These are phyloP conservation scores for Diabrotica balteata DNA, from an alignment of 2,888 invertebrate species.

Conservation along the genomic window DNA sequence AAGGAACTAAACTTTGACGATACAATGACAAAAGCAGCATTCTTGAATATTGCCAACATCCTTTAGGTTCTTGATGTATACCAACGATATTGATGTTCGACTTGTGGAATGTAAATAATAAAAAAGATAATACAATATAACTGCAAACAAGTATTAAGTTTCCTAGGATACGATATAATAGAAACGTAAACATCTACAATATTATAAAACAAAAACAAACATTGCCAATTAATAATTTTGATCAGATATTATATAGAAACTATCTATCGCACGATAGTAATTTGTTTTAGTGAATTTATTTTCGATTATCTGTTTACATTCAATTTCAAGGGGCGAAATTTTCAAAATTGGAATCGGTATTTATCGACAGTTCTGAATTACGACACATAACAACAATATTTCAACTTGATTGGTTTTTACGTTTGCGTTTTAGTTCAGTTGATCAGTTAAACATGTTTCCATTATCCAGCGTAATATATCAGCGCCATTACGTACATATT, in stretches of 20 bases:
- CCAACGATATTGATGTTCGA: no score
- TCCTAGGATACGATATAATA: no score
- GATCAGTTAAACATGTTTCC: constrained; percentile 4
- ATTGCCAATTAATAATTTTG: constrained; percentile 4
- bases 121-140: no score
- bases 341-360: constrained; percentile 37
- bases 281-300: constrained; percentile 35
- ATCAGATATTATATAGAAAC: background rate
- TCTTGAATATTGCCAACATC: no score
- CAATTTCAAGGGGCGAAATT: constrained; percentile 34
- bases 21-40: no score
- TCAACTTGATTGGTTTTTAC: constrained; percentile 6
- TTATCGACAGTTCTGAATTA: constrained; percentile 24
- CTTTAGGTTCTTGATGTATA: no score
- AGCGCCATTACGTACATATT: no score
- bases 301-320: constrained; percentile 38
- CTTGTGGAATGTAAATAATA: no score
- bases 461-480: background rate
- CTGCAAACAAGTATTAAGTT: no score
- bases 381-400: constrained; percentile 25
- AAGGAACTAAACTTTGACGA: no score
- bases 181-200: no score
- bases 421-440: background rate
- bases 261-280: constrained; percentile 25
- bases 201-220: no score